Base-by-base conservation (phyloP, 1,140 invertebrate species). In the Asobara japonica region DNA sequence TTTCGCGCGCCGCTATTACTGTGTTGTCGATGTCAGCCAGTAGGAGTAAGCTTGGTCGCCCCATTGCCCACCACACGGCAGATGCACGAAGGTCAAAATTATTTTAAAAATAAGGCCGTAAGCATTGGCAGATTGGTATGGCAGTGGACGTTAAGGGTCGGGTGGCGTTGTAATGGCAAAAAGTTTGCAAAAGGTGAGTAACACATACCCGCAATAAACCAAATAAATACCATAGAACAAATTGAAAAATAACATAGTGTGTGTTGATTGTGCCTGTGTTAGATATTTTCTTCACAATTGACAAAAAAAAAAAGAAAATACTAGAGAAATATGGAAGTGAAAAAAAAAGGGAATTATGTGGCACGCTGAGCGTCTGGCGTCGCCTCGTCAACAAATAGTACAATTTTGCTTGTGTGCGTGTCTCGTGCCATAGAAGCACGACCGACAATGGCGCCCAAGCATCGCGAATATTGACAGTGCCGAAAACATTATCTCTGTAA, bases 141-240 rank as follows among this genome's bases (percentile, higher is more conserved):
- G 86, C 85, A 87, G 85, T 88, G 87, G 82, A 86, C 82, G 83
- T 88, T 86, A 87, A 89, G 87, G 86, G 86, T 87, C 87, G 87
- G 85, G 86, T 88, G 87, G 86, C 85, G 83, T 86, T 88, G 87
- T 88, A 86, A 89, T 89, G 87, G 88, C 84, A 86, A 86, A 88
- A 86, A 86, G 83, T 86, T 84, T 83, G 79, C 83, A 81, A 85
- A 84, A 88, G 88, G 87, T 89, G 84, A 88, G 88, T 89, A 87
- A 77, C 80, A 69, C 45, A 69, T 76, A 66, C 51, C 41, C 61
- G 33, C 72, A 71, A 77, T 77, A 77, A 78, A 72, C 75, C 79
- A 78, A 74, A 69, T 61, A 65, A 77, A 78, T 45, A 45, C 66
- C 56, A 51, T 45, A 41, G 73, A 71, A 65, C 65, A 41, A 71